Evolutionary conservation across 1,140 invertebrate species (phyloP), one percentile per base, ranked within the genome.

Genomic region (Sycobia sp.): DNA sequence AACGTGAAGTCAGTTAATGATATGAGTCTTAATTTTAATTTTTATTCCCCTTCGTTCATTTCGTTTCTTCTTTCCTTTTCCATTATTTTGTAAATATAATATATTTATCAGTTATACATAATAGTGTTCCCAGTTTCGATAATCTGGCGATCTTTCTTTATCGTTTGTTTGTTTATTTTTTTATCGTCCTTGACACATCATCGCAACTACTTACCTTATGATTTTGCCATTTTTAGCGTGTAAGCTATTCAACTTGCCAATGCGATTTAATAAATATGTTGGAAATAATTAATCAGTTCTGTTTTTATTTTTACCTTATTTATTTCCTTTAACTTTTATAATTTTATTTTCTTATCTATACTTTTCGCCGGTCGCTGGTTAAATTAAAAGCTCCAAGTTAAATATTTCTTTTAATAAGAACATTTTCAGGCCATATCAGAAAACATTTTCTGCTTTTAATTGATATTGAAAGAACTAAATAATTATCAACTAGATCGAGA

Each of bases 191-290:
- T 74, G 66, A 66, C 67, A 65, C 71, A 73, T 56, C 71, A 75
- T 67, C 68, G 73, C 75, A 74, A 67, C 51, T 70, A 70, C 61
- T 74, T 73, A 70, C 57, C 63, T 71, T 69, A 67, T 36, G 67
- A 73, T 73, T 75, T 69, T 76, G 69, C 67, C 69, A 72, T 74
- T 76, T 49, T 77, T 79, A 76, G 74, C 57, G 71, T 77, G 72
- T 79, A 79, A 81, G 78, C 69, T 71, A 75, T 74, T 67, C 71
- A 75, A 77, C 76, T 81, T 80, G 78, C 79, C 79, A 79, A 77
- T 77, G 77, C 69, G 65, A 69, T 74, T 76, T 65, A 80, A 79
- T 79, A 80, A 79, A 80, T 73, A 76, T 72, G 71, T 79, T 81
- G 73, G 71, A 76, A 78, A 66, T 54, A 38, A 69, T 61, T 66